A percentile compares a stretch with the other conserved stretches of the same genome.
Evolutionary conservation across 2,888 invertebrate genomes (phyloP).

Genomic region (Petrophora chlorosata): DNA sequence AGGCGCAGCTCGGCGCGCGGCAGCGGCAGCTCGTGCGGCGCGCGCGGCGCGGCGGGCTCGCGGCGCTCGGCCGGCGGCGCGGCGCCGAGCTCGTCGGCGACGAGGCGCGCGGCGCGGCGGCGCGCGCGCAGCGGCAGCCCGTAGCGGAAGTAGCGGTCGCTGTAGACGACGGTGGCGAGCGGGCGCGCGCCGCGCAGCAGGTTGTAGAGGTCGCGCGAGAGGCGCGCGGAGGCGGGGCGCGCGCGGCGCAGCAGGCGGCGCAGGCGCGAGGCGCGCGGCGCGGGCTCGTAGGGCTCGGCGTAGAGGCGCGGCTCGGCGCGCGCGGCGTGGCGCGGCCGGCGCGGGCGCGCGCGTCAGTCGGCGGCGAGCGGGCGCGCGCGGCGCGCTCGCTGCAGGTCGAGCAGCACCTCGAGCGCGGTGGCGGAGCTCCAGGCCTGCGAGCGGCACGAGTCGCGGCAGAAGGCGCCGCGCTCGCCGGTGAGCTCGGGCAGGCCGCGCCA

Average conservation of each 20-base stretch:
- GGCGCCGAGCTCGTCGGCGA: constrained; percentile 40
- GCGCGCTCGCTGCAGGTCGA: constrained; percentile 79
- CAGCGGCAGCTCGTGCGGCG: constrained; percentile 59
- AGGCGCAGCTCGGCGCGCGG: constrained; percentile 37
- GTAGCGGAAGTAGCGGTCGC: constrained; percentile 77
- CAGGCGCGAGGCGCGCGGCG: constrained; percentile 35
- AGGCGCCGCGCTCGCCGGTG: constrained; percentile 93
- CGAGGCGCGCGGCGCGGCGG: constrained; percentile 33
- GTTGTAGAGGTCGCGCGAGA: constrained; percentile 52
- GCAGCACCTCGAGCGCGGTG: constrained; percentile 92
- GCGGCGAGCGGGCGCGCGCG: constrained; percentile 58
- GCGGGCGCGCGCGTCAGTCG: constrained; percentile 58
- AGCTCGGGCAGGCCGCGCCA: constrained; percentile 99
- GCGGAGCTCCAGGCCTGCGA: constrained; percentile 99
- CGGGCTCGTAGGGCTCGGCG: constrained; percentile 46
- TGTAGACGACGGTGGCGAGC: constrained; percentile 74
- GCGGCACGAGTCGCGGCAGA: constrained; percentile 93
- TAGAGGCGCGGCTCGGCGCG: constrained; percentile 42
- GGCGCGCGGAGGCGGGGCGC: constrained; percentile 33
- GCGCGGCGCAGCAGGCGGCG: constrained; percentile 44
- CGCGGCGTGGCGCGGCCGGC: constrained; percentile 51
- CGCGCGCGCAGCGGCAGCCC: constrained; percentile 63
- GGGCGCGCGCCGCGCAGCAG: constrained; percentile 51
- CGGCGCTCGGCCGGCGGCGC: constrained; percentile 33
- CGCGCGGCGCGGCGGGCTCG: constrained; percentile 11